A percentile compares a stretch with the other conserved stretches of the same genome.
These are phyloP conservation scores for Microtus montanus DNA, from an alignment of 2,113 vertebrate genomes.

Conservation along the genomic window DNA sequence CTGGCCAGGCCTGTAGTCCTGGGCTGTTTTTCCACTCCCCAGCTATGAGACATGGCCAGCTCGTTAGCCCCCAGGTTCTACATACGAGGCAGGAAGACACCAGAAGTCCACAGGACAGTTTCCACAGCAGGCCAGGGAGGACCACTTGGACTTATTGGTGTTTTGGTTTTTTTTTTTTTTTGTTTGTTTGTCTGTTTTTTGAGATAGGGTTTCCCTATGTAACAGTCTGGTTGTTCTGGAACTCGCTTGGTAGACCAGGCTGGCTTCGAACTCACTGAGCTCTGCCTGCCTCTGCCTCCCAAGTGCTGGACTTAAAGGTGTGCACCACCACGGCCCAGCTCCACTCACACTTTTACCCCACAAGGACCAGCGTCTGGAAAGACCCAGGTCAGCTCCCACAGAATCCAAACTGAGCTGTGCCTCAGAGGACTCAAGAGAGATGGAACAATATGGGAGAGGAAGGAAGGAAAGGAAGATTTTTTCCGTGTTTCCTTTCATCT, in stretches of 20 bases:
- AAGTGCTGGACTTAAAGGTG: too few relatives aligned
- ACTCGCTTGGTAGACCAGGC: too few relatives aligned
- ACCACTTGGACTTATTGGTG: too few relatives aligned
- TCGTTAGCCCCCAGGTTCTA: neutral
- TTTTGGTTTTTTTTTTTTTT: accelerated
- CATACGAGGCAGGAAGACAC: neutral
- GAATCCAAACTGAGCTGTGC: neutral
- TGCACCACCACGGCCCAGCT: too few relatives aligned
- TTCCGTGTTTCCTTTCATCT: neutral
- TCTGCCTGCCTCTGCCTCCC: too few relatives aligned
- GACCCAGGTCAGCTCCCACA: neutral
- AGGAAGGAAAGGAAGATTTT: neutral
- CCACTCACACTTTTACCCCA: neutral
- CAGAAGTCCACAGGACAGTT: neutral
- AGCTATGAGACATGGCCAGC: too few relatives aligned
- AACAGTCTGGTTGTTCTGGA: too few relatives aligned
- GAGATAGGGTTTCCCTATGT: too few relatives aligned
- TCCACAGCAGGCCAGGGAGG: neutral
- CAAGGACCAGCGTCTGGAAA: neutral
- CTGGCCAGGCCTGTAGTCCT: neutral
- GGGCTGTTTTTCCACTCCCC: neutral
- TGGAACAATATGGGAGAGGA: neutral
- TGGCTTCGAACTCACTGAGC: too few relatives aligned
- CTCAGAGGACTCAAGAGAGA: neutral
- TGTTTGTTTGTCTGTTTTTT: too few relatives aligned